Conservation (phyloP, 2,113 vertebrate species). For the Pangasianodon hypophthalmus region DNA sequence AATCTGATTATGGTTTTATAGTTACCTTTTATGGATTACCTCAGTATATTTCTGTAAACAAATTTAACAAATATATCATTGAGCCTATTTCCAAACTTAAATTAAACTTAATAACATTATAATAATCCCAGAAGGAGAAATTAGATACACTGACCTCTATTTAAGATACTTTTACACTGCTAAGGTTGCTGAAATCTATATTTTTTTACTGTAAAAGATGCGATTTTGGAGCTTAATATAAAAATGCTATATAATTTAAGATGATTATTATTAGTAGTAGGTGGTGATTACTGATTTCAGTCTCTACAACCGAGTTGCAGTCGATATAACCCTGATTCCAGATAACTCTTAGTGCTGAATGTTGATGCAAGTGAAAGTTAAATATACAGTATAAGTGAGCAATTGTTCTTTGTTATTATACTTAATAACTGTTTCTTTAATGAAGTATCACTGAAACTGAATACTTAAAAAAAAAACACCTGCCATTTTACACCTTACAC, state of each 20-base stretch:
- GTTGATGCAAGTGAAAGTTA: not conserved
- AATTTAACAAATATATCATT: not conserved
- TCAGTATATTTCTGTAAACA: too few relatives aligned
- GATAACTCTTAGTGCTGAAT: not conserved
- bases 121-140: not conserved
- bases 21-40: not conserved
- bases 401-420: not conserved
- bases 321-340: not conserved
- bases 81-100: not conserved
- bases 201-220: not conserved
- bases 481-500: not conserved
- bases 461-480: not conserved
- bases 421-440: not conserved
- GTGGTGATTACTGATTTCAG: not conserved
- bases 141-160: not conserved
- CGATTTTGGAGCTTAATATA: not conserved
- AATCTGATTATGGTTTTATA: not conserved
- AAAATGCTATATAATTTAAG: not conserved
- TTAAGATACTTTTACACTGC: not conserved
- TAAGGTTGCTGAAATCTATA: too few relatives aligned
- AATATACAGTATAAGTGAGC: not conserved
- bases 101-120: not conserved
- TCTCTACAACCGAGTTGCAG: not conserved
- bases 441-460: not conserved
- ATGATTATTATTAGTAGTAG: not conserved